Percentiles rank a stretch among this genome's conserved stretches.
phyloP scores from a whole-genome alignment of 2,888 invertebrate species.

The Brachylomia viminalis region DNA sequence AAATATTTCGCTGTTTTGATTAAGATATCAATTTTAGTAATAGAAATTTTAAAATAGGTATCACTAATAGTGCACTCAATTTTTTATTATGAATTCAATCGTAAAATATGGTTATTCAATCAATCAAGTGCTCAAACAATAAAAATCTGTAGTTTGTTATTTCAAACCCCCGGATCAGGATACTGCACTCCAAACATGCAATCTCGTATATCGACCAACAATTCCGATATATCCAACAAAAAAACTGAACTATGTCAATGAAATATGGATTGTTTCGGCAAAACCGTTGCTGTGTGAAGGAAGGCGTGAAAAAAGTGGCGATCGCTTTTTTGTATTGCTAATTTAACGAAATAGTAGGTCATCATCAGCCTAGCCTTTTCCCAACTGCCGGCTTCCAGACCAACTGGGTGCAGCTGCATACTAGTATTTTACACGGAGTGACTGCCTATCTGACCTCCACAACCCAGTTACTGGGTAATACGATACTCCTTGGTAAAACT shows the following conservation, averaged over 20 bases:
- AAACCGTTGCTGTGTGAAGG: slow-evolving; percentile 8
- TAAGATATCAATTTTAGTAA: neutral
- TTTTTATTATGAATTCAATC: neutral
- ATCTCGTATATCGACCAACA: neutral
- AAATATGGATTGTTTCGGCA: neutral
- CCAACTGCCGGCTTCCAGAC: no score
- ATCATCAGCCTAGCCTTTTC: no score
- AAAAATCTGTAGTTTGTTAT: neutral
- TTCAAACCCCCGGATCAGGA: neutral
- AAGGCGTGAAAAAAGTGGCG: slow-evolving; percentile 12
- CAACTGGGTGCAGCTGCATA: no score
- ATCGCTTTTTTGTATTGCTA: neutral
- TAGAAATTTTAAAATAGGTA: no score
- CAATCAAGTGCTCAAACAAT: neutral
- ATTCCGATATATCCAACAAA: neutral
- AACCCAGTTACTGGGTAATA: no score
- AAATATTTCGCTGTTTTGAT: neutral
- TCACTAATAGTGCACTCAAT: neutral
- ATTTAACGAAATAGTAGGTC: neutral
- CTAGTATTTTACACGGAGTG: no score
- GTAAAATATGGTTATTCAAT: neutral
- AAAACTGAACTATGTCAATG: neutral
- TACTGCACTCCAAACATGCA: neutral
- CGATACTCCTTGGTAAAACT: no score
- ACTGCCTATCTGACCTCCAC: no score